Evolutionary conservation across 2,113 vertebrate species (phyloP).

Genomic region (Chloropsis hardwickii): DNA sequence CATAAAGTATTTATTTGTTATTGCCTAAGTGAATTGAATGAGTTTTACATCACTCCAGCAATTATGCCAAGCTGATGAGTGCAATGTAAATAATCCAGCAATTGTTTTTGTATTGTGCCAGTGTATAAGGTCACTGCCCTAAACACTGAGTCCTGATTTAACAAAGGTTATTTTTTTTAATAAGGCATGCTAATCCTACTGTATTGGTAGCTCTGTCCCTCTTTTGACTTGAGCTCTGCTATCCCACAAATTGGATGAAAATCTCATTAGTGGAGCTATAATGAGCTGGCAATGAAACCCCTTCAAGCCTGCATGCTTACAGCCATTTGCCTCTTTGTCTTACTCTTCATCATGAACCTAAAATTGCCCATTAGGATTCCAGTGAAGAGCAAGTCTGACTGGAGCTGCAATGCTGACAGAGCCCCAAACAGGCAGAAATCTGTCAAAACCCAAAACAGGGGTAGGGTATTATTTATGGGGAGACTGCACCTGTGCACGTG

Average conservation of each 20-base stretch:
- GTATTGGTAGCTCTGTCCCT: constrained; percentile 42
- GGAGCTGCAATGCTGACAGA: not conserved
- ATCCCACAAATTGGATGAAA: constrained; percentile 67
- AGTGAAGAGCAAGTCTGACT: constrained; percentile 26
- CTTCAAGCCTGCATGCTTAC: constrained; percentile 59
- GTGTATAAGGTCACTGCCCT: not conserved
- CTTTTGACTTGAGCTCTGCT: constrained; percentile 54
- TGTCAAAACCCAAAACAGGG: not conserved
- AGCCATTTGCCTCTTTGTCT: constrained; percentile 63
- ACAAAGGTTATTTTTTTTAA: constrained; percentile 52
- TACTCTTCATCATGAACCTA: constrained; percentile 58
- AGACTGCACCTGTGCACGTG: not conserved
- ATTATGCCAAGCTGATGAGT: constrained; percentile 21
- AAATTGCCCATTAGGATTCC: constrained; percentile 66
- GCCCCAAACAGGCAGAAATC: not conserved
- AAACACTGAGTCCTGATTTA: constrained; percentile 27
- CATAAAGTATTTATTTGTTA: not conserved
- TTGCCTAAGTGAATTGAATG: not conserved
- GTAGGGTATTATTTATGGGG: not conserved
- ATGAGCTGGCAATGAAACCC: constrained; percentile 67
- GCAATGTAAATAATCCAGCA: constrained; percentile 44
- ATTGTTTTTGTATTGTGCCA: constrained; percentile 1
- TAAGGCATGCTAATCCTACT: constrained; percentile 56
- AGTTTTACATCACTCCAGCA: constrained; percentile 7
- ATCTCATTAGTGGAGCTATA: constrained; percentile 71